Conservation (phyloP, 2,888 invertebrate species). For the Cepaea hortensis region DNA sequence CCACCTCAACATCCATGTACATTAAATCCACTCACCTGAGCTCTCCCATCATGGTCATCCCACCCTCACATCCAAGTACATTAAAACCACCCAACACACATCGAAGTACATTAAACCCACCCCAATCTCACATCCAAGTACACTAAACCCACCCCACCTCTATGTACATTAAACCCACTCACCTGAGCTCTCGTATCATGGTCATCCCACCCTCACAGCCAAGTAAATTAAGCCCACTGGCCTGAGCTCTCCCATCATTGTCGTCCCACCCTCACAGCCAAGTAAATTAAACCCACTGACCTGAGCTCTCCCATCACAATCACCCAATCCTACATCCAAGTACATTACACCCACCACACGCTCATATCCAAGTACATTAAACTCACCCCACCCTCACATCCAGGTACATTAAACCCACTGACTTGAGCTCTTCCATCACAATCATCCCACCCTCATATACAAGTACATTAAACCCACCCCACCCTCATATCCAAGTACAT, state of each 20-base stretch:
- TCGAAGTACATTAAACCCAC: not conserved
- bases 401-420: no score
- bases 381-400: no score
- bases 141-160: not conserved
- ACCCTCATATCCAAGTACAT: no score
- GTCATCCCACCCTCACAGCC: no score
- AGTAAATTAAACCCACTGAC: not conserved
- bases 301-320: slow-evolving; percentile 48
- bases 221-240: no score
- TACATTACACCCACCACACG: slow-evolving; percentile 24
- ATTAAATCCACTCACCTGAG: not conserved
- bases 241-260: slow-evolving; percentile 51
- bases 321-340: slow-evolving; percentile 25
- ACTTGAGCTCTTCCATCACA: no score
- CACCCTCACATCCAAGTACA: no score
- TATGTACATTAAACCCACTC: not conserved
- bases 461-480: no score
- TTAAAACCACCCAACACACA: no score
- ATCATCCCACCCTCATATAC: no score
- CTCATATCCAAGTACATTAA: slow-evolving; percentile 39
- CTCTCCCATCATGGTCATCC: no score
- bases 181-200: not conserved
- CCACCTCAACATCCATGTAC: slow-evolving; percentile 35
- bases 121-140: not conserved
- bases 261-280: no score